Conservation (phyloP, 2,113 vertebrate genomes). For the Dryoscopus gambensis region DNA sequence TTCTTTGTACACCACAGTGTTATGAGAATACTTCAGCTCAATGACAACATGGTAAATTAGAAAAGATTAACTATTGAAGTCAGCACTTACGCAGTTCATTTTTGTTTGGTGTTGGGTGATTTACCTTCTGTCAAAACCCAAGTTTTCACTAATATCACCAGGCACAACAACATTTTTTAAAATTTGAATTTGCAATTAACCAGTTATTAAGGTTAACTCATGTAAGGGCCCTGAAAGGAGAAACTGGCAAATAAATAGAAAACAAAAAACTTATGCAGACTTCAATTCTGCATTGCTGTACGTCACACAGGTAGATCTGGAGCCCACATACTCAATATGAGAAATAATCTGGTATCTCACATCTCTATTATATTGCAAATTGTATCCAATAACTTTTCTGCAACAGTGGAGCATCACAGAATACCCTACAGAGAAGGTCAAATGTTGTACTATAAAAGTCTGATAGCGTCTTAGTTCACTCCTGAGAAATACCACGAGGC, state of each 20-base stretch:
- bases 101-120: not conserved
- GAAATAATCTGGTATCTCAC: not conserved
- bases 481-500: not conserved
- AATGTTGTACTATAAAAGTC: not conserved
- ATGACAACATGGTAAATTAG: constrained; percentile 27
- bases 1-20: constrained; percentile 4
- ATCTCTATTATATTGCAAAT: not conserved
- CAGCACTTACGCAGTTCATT: not conserved
- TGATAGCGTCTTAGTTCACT: not conserved
- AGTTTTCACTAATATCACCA: not conserved
- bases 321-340: not conserved
- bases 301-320: not conserved
- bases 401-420: not conserved
- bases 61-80: constrained; percentile 29
- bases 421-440: not conserved
- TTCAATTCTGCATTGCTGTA: not conserved
- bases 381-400: not conserved
- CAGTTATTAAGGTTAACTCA: not conserved
- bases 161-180: rapidly evolving
- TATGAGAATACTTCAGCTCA: constrained; percentile 40
- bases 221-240: not conserved
- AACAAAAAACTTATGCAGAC: not conserved
- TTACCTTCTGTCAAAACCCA: not conserved
- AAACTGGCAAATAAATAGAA: not conserved
- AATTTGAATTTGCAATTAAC: not conserved